Base-by-base conservation (phyloP, 2,797 vertebrate species). In the Acridotheres tristis region DNA sequence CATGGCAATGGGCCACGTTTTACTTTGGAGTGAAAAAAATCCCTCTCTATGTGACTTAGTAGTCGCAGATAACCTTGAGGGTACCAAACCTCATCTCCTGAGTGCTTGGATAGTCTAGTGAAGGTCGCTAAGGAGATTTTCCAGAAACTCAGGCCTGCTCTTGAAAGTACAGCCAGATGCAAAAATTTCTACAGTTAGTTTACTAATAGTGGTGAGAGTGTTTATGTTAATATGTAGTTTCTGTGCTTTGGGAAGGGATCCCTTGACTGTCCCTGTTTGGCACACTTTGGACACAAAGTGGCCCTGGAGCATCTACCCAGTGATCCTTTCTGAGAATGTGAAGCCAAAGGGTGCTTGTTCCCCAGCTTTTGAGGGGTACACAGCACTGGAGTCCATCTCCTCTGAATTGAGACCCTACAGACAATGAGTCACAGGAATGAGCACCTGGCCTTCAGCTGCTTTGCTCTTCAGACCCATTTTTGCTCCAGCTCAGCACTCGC, bases 371-470 rank as follows among this genome's bases (percentile, higher is more conserved):
- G 2, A 11, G 16, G 7, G 19, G 11, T 25, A 26, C 2, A 0
- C 3, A 43, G 62, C 34, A 1, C 51, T 32, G 1, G 43, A 36
- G 18, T 15, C 36, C 50, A 34, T 51, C 51, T 58, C 32, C 45
- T 74, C 20, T 48, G 66, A 26, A 13, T 5, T 1, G 16, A 23
- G 19, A 50, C 38, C 47, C 57, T 72, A 16, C 42, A 13, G 66
- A 14, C 8, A 16, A 5, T 0, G 4, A 59, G 6, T 8, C 9
- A 1, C 1, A 1, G 15, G 10, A 55, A 15, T 0, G 12, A 36
- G 11, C 7, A 58, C 38, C 61, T 93, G 0, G 0, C 30, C 32
- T 32, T n/a, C 53, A 10, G 36, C 34, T 16, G 6, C 26, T 82
- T 57, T 43, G 42, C 19, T 62, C 43, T 61, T 61, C 61, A 53